Conservation (phyloP, 1,140 invertebrate species). For the Anoplophora glabripennis region DNA sequence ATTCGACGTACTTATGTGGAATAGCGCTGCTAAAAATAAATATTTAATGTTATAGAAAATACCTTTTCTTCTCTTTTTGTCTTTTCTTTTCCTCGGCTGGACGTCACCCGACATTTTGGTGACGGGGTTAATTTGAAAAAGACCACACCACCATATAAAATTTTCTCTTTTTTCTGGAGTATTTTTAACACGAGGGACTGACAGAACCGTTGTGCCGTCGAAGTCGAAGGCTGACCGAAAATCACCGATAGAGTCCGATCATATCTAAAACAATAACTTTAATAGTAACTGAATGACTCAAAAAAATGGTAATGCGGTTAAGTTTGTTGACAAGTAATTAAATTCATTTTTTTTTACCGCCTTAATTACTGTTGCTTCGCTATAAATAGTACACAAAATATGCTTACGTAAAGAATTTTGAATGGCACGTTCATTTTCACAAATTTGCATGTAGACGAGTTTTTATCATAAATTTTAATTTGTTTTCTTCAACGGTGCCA, state of each 20-base stretch:
- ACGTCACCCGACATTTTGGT: slow-evolving; percentile 68
- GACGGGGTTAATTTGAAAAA: slow-evolving; percentile 28
- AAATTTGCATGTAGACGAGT: too few relatives aligned
- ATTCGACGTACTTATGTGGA: slow-evolving; percentile 18
- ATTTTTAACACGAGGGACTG: slow-evolving; percentile 19
- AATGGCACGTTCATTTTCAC: too few relatives aligned
- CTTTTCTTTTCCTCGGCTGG: slow-evolving; percentile 69
- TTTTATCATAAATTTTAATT: too few relatives aligned
- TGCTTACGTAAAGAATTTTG: too few relatives aligned
- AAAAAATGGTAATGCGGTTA: too few relatives aligned
- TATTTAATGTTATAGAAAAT: slow-evolving; percentile 33
- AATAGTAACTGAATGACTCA: slow-evolving; percentile 1
- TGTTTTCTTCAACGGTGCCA: too few relatives aligned
- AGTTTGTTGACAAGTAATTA: too few relatives aligned
- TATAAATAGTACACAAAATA: too few relatives aligned
- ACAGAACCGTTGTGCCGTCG: slow-evolving; percentile 9
- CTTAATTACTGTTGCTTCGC: too few relatives aligned
- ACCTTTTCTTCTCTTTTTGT: slow-evolving; percentile 72
- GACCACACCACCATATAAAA: slow-evolving; percentile 35
- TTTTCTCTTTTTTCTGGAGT: slow-evolving; percentile 15
- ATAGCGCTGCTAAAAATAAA: slow-evolving; percentile 33
- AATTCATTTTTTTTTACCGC: too few relatives aligned
- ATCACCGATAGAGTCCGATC: neutral
- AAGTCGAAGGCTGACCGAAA: neutral
- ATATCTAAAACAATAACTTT: slow-evolving; percentile 10